Base-by-base conservation (phyloP, 1,140 invertebrate species). In the Chrysoperla carnea region DNA sequence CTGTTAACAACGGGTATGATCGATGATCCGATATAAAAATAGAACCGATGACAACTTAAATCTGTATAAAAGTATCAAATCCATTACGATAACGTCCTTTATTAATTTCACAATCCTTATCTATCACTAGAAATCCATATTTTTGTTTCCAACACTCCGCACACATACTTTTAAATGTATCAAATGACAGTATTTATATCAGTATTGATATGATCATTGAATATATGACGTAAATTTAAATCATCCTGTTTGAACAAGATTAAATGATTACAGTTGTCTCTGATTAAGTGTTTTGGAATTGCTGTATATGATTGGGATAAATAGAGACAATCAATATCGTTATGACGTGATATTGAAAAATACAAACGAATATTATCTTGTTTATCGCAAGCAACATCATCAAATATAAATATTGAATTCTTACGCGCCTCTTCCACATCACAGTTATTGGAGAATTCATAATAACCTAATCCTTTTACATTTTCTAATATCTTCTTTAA, bases 61-160 rank as follows among this genome's bases (percentile, higher is more conserved):
- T 9, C 4, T 9, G 2, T 35, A 11, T 6, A 11, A 11, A 9
- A 23, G 17, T 23, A 28, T 50, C 43, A 28, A 51, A 48, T 4
- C 46, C 40, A 15, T 45, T 39, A 28, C 47, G 43, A 33, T 47
- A 50, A 36, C 46, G 31, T 8, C 47, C 49, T 28, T 45, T 17
- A 44, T 50, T 41, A 8, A 50, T n/a, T n/a, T 48, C 38, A 33
- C 44, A 45, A 33, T 52, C 46, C 42, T 50, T 52, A 36, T 47
- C 44, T 17, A 50, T 52, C 1, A 46, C 37, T 41, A 50, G 1
- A 29, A 51, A 50, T n/a, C 44, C 44, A 46, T 40, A 23, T 23
- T 23, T 23, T 23, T 42, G 15, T 27, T 48, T 46, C 48, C 50
- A 53, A 29, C 44, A 49, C 6, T 14, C 35, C 4, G 38, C 36